phyloP scores from a whole-genome alignment of 1,140 invertebrate genomes.

The Ips typographus region DNA sequence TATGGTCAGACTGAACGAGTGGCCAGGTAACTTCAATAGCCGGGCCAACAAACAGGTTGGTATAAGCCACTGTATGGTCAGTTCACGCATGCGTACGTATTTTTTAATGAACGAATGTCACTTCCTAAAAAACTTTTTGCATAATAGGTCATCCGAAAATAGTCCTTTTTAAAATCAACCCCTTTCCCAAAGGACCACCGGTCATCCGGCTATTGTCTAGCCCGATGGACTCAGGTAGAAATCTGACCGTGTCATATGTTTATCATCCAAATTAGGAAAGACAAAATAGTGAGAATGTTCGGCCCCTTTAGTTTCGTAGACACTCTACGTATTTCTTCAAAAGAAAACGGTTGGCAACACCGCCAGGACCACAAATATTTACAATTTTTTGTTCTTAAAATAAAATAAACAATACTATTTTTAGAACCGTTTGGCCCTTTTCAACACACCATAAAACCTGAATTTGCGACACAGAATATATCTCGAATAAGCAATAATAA shows the following conservation, averaged over 20 bases:
- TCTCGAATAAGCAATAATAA: too few species aligned
- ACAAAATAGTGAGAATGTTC: constrained; percentile 17
- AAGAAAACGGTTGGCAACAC: too few species aligned
- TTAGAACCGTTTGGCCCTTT: too few species aligned
- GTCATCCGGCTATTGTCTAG: constrained; percentile 22
- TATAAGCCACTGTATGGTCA: constrained; percentile 30
- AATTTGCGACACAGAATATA: too few species aligned
- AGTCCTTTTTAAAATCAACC: constrained; percentile 21
- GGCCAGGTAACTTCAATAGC: constrained; percentile 33
- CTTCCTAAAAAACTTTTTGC: constrained; percentile 35
- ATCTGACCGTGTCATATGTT: constrained; percentile 20
- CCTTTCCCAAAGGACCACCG: constrained; percentile 31
- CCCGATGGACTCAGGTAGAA: constrained; percentile 25
- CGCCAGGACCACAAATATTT: too few species aligned
- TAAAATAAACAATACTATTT: too few species aligned
- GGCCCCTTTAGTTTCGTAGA: background rate
- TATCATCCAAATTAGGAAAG: constrained; percentile 32
- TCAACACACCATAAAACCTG: too few species aligned
- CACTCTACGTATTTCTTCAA: too few species aligned
- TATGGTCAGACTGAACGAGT: constrained; percentile 35
- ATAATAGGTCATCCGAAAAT: constrained; percentile 27
- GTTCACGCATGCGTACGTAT: constrained; percentile 32
- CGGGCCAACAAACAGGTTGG: constrained; percentile 33
- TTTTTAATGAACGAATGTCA: constrained; percentile 29
- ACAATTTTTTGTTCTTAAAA: too few species aligned